Conservation (phyloP, 1,140 invertebrate genomes). For the Drosophila fuyamai region DNA sequence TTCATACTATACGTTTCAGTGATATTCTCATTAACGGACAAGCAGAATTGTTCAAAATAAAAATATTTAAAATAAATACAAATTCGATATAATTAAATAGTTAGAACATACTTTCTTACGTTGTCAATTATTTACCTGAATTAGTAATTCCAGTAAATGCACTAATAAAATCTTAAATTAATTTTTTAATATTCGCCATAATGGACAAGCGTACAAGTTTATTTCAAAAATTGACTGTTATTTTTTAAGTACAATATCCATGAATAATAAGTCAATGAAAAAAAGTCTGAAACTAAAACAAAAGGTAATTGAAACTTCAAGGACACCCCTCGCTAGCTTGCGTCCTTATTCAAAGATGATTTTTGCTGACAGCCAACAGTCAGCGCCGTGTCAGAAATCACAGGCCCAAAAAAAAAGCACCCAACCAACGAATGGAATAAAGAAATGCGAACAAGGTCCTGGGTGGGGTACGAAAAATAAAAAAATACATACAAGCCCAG, state of each 20-base stretch:
- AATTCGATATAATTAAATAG: no score
- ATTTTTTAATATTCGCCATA: neutral
- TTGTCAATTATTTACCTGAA: neutral
- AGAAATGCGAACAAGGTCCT: constrained; percentile 41
- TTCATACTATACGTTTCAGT: no score
- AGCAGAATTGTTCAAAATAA: no score
- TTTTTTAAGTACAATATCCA: no score
- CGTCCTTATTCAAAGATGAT: constrained; percentile 60
- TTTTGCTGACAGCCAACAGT: constrained; percentile 69
- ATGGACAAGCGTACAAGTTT: neutral
- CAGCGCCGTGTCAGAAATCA: constrained; percentile 66
- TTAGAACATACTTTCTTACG: no score
- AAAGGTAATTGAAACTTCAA: neutral
- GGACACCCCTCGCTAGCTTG: constrained; percentile 44
- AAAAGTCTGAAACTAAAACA: no score
- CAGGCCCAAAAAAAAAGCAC: constrained; percentile 30
- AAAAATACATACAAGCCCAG: constrained; percentile 13
- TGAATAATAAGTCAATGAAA: no score
- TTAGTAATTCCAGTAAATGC: rapidly evolving
- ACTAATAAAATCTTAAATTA: neutral
- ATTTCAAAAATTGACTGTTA: no score
- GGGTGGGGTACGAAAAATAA: constrained; percentile 7
- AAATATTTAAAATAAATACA: no score
- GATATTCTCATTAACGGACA: no score
- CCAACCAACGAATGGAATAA: constrained; percentile 16